phyloP scores from a whole-genome alignment of 2,797 vertebrate genomes.

The Cheirogaleus major region DNA sequence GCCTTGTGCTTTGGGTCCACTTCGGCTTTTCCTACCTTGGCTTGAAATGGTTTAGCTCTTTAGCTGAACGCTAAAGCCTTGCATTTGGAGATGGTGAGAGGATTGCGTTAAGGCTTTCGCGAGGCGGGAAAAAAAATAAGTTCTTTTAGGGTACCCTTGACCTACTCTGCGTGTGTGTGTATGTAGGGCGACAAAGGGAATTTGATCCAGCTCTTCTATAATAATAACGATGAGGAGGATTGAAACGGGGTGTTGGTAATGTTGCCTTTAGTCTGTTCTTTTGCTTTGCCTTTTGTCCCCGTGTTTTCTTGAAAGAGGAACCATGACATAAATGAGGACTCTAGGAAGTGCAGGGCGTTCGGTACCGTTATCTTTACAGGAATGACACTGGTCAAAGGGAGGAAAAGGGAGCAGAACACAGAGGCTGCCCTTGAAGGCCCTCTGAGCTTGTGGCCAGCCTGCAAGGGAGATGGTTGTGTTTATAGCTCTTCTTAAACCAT shows the following conservation, averaged over 20 bases:
- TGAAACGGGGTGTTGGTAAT: background rate
- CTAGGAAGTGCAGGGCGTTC: constrained; percentile 67
- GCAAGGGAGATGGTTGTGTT: constrained; percentile 2
- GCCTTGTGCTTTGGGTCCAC: background rate
- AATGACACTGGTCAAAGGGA: constrained; percentile 31
- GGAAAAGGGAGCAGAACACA: background rate
- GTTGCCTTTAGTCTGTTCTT: background rate
- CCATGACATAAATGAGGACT: constrained; percentile 18
- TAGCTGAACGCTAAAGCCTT: background rate
- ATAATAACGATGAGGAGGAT: background rate
- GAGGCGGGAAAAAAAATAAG: constrained; percentile 30
- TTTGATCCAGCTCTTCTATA: background rate
- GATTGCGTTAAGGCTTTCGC: constrained; percentile 29
- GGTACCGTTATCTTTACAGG: constrained; percentile 61
- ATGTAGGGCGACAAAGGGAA: background rate
- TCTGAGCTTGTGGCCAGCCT: background rate
- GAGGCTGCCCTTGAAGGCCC: background rate
- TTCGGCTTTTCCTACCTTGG: background rate
- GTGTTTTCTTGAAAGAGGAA: constrained; percentile 73
- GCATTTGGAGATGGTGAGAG: background rate
- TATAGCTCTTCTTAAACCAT: background rate
- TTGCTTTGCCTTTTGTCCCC: constrained; percentile 24
- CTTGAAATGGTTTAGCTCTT: background rate
- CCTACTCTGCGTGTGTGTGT: background rate
- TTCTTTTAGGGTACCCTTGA: constrained; percentile 25